Base-by-base conservation (phyloP, 2,113 vertebrate species). In the Amazona vittata region DNA sequence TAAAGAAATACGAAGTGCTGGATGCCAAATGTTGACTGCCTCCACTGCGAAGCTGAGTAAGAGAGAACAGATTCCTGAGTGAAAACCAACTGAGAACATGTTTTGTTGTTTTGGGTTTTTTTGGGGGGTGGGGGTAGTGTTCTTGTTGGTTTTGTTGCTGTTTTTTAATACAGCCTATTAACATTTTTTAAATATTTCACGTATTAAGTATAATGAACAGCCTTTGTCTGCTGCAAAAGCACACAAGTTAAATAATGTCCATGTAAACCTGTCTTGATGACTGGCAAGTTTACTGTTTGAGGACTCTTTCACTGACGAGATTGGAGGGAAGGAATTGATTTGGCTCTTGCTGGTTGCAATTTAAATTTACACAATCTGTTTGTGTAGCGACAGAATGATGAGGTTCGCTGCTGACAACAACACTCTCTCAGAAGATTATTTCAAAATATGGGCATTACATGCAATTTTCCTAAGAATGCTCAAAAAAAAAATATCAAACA, bases 1-100 rank as follows among this genome's bases (percentile, higher is more conserved):
- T 26, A 94, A 86, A 93, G 91, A 96, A 87, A 90, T 82, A 89
- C 11, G 22, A 92, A 88, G 75, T 4, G 10, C 25, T 74, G 68
- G 22, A 94, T 94, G 82, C 89, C 93, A 96, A 94, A 83, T 37
- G 41, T 43, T 88, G 59, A 65, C 33, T 75, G 62, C 29, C 73
- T 86, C 52, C 22, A 52, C 31, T 73, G 24, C 44, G 55, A 94
- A 84, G n/a, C 31, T 65, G 65, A 95, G 16, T 22, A 77, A 81
- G 52, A 60, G 8, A 76, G 37, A 11, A 94, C 78, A 80, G 37
- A 85, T 41, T 69, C 28, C 24, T 35, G 24, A 90, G 18, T 52
- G 10, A 89, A 85, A 89, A 86, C 43, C 37, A 89, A 63, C 41
- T 25, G 18, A 91, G 31, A 88, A 68, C 5, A 13, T 20, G 4